phyloP scores from a whole-genome alignment of 2,113 vertebrate species.

The Ivindomyrus marchei region DNA sequence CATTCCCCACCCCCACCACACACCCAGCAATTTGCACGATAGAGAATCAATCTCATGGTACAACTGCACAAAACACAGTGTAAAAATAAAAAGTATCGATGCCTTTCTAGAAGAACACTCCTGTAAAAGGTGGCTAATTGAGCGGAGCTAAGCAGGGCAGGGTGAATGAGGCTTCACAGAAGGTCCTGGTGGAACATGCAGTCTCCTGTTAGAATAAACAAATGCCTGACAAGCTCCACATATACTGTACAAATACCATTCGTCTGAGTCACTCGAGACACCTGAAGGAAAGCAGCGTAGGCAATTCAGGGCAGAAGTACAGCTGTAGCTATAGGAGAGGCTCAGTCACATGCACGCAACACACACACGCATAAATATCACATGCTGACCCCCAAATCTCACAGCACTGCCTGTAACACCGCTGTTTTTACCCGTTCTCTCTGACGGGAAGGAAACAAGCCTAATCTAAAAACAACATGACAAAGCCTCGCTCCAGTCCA shows the following conservation, averaged over 20 bases:
- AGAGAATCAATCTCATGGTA: neutral
- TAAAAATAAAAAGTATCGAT: neutral
- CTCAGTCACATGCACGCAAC: neutral
- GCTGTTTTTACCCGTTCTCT: neutral
- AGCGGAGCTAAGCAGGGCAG: neutral
- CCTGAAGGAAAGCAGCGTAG: neutral
- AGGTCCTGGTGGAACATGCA: neutral
- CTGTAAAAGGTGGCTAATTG: neutral
- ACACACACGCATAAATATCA: neutral
- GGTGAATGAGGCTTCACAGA: conserved; percentile 4
- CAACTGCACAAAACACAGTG: neutral
- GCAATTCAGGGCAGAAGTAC: neutral
- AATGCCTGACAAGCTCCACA: neutral
- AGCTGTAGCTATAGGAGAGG: neutral
- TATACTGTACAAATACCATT: conserved; percentile 16
- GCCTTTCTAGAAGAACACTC: neutral
- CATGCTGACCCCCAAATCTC: conserved; percentile 5
- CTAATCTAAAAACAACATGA: conserved; percentile 9
- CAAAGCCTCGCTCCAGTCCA: neutral
- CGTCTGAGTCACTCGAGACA: neutral
- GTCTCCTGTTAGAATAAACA: conserved; percentile 17
- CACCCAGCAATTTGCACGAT: neutral
- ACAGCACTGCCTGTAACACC: neutral
- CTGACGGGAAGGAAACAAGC: neutral
- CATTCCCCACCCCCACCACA: neutral